These are phyloP conservation scores for Drosophila lacertosa DNA, from an alignment of 1,140 invertebrate species.

Conservation along the genomic window DNA sequence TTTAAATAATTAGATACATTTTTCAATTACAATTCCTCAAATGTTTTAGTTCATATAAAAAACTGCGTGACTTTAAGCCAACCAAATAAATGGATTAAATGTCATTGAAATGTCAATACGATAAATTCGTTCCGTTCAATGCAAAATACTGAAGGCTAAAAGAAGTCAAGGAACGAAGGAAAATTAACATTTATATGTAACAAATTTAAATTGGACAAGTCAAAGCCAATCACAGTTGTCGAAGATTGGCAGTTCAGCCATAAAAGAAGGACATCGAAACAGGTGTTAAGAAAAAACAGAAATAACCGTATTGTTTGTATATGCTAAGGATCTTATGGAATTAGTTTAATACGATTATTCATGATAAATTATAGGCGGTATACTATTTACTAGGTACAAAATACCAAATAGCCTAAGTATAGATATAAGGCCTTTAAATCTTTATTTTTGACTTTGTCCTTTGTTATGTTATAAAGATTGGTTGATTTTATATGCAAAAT, in stretches of 20 bases:
- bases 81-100: conserved; percentile 70
- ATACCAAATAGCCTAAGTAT: too few species aligned
- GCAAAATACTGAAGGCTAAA: conserved; percentile 11
- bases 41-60: conserved; percentile 3
- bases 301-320: too few species aligned
- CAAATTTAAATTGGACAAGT: conserved; percentile 69
- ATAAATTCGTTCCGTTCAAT: conserved; percentile 50
- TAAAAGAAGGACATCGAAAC: conserved; percentile 27
- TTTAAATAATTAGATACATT: not conserved
- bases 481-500: too few species aligned
- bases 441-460: too few species aligned
- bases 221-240: conserved; percentile 47
- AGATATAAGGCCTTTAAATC: too few species aligned
- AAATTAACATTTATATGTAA: conserved; percentile 71
- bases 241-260: conserved; percentile 48
- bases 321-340: too few species aligned
- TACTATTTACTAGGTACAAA: too few species aligned
- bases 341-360: too few species aligned
- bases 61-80: conserved; percentile 27
- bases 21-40: not conserved
- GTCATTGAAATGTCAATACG: conserved; percentile 71
- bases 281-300: not conserved
- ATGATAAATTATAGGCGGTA: too few species aligned
- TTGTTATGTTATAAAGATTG: too few species aligned
- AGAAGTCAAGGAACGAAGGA: not conserved